phyloP scores from a whole-genome alignment of 1,140 invertebrate genomes.

The Heliconius congener region DNA sequence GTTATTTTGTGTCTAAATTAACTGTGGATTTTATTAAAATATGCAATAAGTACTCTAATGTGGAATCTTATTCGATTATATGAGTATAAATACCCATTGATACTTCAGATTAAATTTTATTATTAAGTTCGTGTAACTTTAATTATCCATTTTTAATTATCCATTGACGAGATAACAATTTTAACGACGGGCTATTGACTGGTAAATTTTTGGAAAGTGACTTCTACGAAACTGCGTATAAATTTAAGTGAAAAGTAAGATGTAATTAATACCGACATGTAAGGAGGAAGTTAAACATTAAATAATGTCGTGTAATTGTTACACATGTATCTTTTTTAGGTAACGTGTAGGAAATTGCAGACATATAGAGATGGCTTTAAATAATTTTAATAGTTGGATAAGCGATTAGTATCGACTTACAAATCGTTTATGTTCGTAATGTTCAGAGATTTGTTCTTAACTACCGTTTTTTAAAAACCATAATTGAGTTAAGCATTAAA shows the following conservation, averaged over 20 bases:
- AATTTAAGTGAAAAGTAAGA: constrained; percentile 11
- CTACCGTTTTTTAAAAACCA: constrained; percentile 1
- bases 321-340: constrained; percentile 17
- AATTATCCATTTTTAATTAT: background rate
- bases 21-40: constrained; percentile 44
- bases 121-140: background rate
- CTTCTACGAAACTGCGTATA: background rate
- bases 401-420: constrained; percentile 15
- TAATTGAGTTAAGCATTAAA: constrained; percentile 1
- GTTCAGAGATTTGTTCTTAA: constrained; percentile 18
- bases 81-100: background rate
- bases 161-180: background rate
- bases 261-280: constrained; percentile 16
- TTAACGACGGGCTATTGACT: background rate
- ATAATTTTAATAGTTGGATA: constrained; percentile 18
- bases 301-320: constrained; percentile 28
- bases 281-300: constrained; percentile 27
- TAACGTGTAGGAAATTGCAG: constrained; percentile 20
- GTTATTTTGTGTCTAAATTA: constrained; percentile 38
- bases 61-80: background rate
- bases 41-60: constrained; percentile 21
- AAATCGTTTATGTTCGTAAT: constrained; percentile 14
- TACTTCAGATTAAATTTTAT: background rate
- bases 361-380: constrained; percentile 22
- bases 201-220: background rate